Percentiles rank a stretch among this genome's conserved stretches.
phyloP scores from a whole-genome alignment of 2,888 invertebrate species.

The Tridacna gigas region DNA sequence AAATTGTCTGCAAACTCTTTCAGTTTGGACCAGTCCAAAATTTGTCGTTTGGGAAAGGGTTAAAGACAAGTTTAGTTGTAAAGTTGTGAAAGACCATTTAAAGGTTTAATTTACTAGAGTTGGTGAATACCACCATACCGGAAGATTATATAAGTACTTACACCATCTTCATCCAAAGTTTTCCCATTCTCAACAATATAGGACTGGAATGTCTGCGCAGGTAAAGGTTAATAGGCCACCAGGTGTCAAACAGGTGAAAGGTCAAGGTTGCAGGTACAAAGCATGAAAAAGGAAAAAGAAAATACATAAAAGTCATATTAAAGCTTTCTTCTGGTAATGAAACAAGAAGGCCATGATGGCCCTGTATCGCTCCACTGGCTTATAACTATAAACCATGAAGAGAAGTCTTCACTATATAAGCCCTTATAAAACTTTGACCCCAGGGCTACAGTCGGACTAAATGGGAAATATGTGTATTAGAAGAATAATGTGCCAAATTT shows the following conservation, averaged over 20 bases:
- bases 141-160: neutral
- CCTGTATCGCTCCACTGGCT: no score
- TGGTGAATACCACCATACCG: neutral
- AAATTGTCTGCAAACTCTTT: neutral
- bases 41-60: neutral
- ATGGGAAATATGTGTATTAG: no score
- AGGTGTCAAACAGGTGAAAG: constrained; percentile 21
- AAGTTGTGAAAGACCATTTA: no score
- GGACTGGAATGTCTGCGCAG: constrained; percentile 24
- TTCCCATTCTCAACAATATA: constrained; percentile 21
- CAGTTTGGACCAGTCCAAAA: neutral
- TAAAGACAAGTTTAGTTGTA: no score
- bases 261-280: constrained; percentile 35
- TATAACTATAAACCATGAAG: no score
- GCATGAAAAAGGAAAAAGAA: constrained; percentile 14
- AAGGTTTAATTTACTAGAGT: no score
- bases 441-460: no score
- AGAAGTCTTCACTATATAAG: no score
- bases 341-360: no score
- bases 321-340: no score
- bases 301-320: neutral
- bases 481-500: no score
- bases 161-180: neutral
- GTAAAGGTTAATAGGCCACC: constrained; percentile 9
- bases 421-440: no score